Evolutionary conservation across 1,140 invertebrate species (phyloP).

Genomic region (Drosophila guanche): DNA sequence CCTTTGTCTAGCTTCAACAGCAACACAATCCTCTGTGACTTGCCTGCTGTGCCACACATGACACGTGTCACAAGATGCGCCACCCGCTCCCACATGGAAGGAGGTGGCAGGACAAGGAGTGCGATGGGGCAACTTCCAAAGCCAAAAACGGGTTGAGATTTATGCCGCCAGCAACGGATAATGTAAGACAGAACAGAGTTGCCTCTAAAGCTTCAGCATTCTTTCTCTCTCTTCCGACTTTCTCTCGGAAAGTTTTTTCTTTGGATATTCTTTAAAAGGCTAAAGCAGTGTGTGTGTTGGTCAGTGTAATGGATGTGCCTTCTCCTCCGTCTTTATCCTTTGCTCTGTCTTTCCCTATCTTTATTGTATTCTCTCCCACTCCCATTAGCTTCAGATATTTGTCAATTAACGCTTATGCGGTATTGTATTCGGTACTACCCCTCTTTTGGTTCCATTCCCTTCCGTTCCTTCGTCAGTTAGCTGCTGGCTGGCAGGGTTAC

Average conservation of each 20-base stretch:
- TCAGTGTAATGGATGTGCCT: constrained; percentile 15
- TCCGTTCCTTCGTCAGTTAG: constrained; percentile 12
- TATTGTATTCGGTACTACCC: constrained; percentile 22
- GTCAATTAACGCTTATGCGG: constrained; percentile 62
- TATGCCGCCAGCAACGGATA: background rate
- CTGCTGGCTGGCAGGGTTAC: constrained; percentile 20
- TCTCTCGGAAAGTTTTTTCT: background rate
- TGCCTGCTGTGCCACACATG: constrained; percentile 58
- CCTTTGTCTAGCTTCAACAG: background rate
- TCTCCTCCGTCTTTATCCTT: background rate
- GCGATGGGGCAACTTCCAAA: background rate
- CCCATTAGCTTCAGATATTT: constrained; percentile 36
- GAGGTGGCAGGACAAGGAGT: constrained; percentile 29
- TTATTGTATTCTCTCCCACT: background rate
- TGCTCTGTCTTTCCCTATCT: background rate
- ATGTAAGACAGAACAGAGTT: background rate
- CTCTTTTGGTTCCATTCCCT: background rate
- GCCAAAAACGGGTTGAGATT: constrained; percentile 1
- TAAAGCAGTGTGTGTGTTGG: constrained; percentile 15
- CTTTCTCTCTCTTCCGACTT: background rate
- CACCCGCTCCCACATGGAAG: constrained; percentile 15
- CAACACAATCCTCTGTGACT: constrained; percentile 24
- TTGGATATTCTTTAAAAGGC: background rate
- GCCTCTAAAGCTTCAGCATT: constrained; percentile 4
- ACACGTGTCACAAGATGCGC: constrained; percentile 65